Base-by-base conservation (phyloP, 1,140 invertebrate species). In the Drosophila pandora region DNA sequence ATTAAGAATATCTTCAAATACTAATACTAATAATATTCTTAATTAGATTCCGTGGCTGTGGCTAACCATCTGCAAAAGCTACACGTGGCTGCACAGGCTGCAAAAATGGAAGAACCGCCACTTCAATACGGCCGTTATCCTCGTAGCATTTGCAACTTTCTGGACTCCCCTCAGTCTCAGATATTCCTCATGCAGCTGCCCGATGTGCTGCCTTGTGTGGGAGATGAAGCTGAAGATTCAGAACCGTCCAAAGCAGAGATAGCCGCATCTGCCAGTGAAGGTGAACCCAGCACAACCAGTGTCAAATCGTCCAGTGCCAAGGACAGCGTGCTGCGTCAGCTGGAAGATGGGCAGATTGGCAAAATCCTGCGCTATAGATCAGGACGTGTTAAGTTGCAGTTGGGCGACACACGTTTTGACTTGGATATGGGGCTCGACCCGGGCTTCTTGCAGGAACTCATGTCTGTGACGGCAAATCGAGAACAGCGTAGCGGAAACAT, bases 331-430 rank as follows among this genome's bases (percentile, higher is more conserved):
- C 43, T 90, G 0, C 57, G 85, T 2, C 79, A 88, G 56, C 43
- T 94, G 65, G 92, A 93, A 63, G 94, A 94, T 53, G 94, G 94
- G 1, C 92, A 92, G 57, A 93, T 94, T 47, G 94, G 94, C 3
- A 94, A 93, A 77, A 82, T 94, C 49, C 77, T 92, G 37, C 84
- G 94, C 1, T 92, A 93, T 69, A 92, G 92, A 13, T 94, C 94
- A 0, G 94, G 94, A 1, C 92, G 93, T 41, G 92, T 93, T 34
- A 93, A 92, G 52, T 77, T 94, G 7, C 57, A 91, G 2, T 80
- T 94, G 0, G 94, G 94, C 0, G 92, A 94, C 41, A 93, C 93
- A 0, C 75, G 85, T 2, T 94, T 94, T 71, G 93, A 94, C 84
- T 91, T 94, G 71, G 77, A 90, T 28, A 69, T 91, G 68, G 92